phyloP scores from a whole-genome alignment of 2,888 invertebrate species.

The Brachyptera putata region DNA sequence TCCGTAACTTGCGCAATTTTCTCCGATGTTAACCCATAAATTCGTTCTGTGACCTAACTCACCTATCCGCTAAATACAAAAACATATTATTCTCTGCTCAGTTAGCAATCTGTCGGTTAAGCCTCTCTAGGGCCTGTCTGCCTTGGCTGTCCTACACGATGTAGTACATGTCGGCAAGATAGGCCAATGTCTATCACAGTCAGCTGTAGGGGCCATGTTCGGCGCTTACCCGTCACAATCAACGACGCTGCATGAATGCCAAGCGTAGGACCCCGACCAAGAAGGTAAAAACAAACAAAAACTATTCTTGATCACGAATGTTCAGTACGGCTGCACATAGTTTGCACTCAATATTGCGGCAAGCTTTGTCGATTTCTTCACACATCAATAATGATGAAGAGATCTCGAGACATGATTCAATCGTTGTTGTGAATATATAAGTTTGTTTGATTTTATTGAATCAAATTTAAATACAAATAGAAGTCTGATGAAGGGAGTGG shows the following conservation, averaged over 20 bases:
- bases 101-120: too few relatives aligned
- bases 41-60: too few relatives aligned
- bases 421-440: too few relatives aligned
- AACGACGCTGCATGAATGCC: neutral
- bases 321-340: neutral
- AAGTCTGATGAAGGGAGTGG: too few relatives aligned
- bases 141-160: constrained; percentile 3
- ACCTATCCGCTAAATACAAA: too few relatives aligned
- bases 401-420: neutral
- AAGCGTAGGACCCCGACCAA: constrained; percentile 1
- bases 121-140: too few relatives aligned
- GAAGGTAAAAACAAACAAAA: neutral
- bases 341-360: constrained; percentile 6
- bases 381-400: constrained; percentile 7
- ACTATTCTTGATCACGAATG: neutral
- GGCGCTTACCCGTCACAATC: neutral
- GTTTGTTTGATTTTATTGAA: too few relatives aligned
- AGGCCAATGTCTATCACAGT: neutral
- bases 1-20: too few relatives aligned
- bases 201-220: neutral
- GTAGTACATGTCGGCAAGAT: too few relatives aligned
- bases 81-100: too few relatives aligned
- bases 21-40: too few relatives aligned
- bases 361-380: neutral
- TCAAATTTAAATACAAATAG: too few relatives aligned